Percentiles rank a stretch among this genome's conserved stretches.
phyloP scores from a whole-genome alignment of 2,113 vertebrate genomes.

The Nannospalax galili region DNA sequence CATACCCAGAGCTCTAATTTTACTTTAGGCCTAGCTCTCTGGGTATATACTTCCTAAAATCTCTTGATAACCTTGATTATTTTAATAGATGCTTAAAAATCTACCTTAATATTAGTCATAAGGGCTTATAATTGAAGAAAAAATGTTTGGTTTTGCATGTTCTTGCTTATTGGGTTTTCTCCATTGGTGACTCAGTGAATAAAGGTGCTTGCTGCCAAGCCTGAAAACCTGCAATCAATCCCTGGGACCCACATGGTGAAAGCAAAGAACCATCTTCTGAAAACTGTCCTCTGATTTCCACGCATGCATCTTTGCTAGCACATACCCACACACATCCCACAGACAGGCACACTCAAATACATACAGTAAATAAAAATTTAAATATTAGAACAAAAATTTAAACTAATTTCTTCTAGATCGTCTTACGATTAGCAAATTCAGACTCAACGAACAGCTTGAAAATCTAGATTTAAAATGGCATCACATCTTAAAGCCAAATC shows the following conservation, averaged over 20 bases:
- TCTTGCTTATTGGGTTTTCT: background rate
- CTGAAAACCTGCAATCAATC: too few relatives aligned
- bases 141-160: background rate
- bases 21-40: background rate
- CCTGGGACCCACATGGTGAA: too few relatives aligned
- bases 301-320: too few relatives aligned
- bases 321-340: too few relatives aligned
- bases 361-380: too few relatives aligned
- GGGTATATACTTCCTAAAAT: background rate
- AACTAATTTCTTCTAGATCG: background rate
- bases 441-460: background rate
- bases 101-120: background rate
- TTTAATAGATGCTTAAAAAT: constrained; percentile 17
- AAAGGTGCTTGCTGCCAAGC: too few relatives aligned
- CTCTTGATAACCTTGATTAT: background rate
- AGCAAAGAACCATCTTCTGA: too few relatives aligned
- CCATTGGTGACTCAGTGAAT: background rate
- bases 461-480: background rate
- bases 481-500: background rate
- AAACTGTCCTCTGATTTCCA: too few relatives aligned
- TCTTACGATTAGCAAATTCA: constrained; percentile 8
- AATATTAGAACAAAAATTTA: too few relatives aligned
- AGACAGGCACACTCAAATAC: too few relatives aligned
- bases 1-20: constrained; percentile 8
- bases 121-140: background rate